Conservation (phyloP, 30 jellyfish, hydroid and myxozoan genomes). For the Cassiopea andromeda region DNA sequence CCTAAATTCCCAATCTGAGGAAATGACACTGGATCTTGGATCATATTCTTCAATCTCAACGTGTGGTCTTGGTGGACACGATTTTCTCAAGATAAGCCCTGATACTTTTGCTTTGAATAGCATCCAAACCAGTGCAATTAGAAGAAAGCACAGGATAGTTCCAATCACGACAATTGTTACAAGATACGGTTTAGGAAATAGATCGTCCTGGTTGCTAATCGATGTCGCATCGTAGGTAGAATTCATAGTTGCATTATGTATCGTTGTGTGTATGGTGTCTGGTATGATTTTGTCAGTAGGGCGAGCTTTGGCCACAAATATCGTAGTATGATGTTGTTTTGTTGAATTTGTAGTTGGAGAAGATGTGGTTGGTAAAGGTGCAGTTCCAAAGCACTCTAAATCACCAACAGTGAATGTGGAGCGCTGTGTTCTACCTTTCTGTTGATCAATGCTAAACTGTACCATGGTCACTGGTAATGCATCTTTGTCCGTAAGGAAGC, state of each 20-base stretch:
- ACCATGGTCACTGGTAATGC: conserved; percentile 88
- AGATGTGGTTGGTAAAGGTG: conserved; percentile 79
- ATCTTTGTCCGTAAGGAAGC: conserved; percentile 82
- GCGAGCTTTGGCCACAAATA: neutral
- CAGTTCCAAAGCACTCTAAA: conserved; percentile 91
- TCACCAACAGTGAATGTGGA: conserved; percentile 88
- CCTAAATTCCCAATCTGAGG: conserved; percentile 98
- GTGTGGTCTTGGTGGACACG: conserved; percentile 91
- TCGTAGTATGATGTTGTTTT: too few species aligned
- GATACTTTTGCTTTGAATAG: conserved; percentile 83
- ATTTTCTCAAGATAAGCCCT: conserved; percentile 76
- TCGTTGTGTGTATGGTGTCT: neutral
- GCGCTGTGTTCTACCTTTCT: conserved; percentile 67
- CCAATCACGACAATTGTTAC: conserved; percentile 92
- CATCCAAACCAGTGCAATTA: conserved; percentile 79
- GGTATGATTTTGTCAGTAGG: neutral
- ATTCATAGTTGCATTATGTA: conserved; percentile 28
- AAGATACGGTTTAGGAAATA: conserved; percentile 93
- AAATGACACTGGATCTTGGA: conserved; percentile 93
- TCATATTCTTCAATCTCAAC: conserved; percentile 97
- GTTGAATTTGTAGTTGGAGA: conserved; percentile 52
- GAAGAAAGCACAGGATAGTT: conserved; percentile 82
- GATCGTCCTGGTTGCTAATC: conserved; percentile 74
- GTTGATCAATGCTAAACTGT: conserved; percentile 78
- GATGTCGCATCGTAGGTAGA: conserved; percentile 45